Evolutionary conservation across 1,140 invertebrate species (phyloP).

Genomic region (Eumaeus atala): DNA sequence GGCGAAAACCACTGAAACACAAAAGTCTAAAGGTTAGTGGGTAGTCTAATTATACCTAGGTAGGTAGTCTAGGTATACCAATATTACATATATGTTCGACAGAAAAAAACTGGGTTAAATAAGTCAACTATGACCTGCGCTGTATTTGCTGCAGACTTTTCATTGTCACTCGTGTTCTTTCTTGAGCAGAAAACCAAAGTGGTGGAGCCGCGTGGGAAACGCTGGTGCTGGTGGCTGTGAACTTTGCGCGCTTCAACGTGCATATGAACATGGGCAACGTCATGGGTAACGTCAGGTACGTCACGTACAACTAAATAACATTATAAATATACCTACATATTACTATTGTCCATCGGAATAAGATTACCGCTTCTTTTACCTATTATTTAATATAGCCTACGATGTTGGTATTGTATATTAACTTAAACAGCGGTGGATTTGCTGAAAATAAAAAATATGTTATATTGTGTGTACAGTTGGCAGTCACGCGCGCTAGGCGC

Average conservation of each 20-base stretch:
- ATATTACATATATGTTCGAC: too few relatives aligned
- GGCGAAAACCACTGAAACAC: conserved; percentile 54
- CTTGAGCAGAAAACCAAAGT: conserved; percentile 38
- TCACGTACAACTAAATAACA: conserved; percentile 16
- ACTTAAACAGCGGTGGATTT: too few relatives aligned
- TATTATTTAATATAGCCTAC: too few relatives aligned
- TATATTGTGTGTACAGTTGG: conserved; percentile 77
- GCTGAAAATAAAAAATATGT: too few relatives aligned
- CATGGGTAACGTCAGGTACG: conserved; percentile 95
- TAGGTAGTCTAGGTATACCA: too few relatives aligned
- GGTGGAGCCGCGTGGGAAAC: conserved; percentile 90
- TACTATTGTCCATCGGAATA: too few relatives aligned
- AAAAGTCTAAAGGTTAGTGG: conserved; percentile 58
- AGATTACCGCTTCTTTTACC: too few relatives aligned
- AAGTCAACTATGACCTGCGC: too few relatives aligned
- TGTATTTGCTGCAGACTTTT: too few relatives aligned
- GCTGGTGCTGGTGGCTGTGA: conserved; percentile 94
- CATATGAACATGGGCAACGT: conserved; percentile 99
- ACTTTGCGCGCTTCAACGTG: conserved; percentile 95
- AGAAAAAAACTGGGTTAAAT: too few relatives aligned
- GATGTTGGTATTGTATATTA: too few relatives aligned
- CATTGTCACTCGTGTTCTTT: background rate
- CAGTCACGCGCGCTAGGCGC: conserved; percentile 90
- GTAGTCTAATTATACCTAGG: too few relatives aligned
- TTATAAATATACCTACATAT: background rate